Base-by-base conservation (phyloP, 2,888 invertebrate genomes). In the Limnephilus rhombicus region DNA sequence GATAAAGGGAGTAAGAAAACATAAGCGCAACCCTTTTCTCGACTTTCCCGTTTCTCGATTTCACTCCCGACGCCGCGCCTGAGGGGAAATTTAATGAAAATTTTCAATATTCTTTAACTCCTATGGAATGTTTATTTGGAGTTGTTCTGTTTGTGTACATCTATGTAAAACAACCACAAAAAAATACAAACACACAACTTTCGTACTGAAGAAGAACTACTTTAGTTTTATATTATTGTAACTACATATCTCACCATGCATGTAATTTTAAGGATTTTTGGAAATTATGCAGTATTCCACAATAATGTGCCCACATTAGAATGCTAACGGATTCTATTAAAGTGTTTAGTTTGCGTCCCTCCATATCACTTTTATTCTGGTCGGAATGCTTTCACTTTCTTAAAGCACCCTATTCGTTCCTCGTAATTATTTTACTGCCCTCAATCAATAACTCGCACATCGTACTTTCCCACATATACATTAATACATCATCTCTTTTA, bases 61-160 rank as follows among this genome's bases (percentile, higher is more conserved):
- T 37, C 81, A 81, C 82, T 18, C 9, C 87, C 34, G 34, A 80
- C 15, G 24, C 81, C 29, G 81, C 86, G 86, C 91, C 24, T 31
- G 80, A 81, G 81, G 82, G 91, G 29, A 87, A 82, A 68, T 82
- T 91, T 87, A 91, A 87, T 88, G 91, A 91, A 88, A 91, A 81
- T 49, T 24, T 80, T 88, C 37, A 45, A 82, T 91, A 5, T 53
- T 15, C 24, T 80, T 91, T 41, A 49, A 80, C 93, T 34, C 68
- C 2, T n/a, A 49, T 34, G 89, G 91, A 89, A 91, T 92, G 81
- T 29, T 45, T 83, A 90, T 37, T 89, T 82, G n/a, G 45, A 88
- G 85, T 68, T 68, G 68, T n/a, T n/a, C 68, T 68, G n/a, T 9
- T 68, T 24, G 68, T 68, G 12, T 24, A 29, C 18, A 89, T 34